Conservation (phyloP, 2,113 vertebrate species). For the Malaclemys terrapin region DNA sequence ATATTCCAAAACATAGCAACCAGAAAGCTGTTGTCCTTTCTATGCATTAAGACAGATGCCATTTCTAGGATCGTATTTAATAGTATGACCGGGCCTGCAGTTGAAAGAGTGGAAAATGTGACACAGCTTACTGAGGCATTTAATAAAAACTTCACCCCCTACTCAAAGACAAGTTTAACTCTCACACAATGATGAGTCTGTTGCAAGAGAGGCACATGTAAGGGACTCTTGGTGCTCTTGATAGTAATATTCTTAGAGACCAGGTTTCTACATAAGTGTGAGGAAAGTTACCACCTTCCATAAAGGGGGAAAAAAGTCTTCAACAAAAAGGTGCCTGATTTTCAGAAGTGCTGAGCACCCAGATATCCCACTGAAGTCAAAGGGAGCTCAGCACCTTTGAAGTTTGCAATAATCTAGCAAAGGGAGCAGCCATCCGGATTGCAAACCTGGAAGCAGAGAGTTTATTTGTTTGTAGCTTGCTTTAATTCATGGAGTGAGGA, state of each 20-base stretch:
- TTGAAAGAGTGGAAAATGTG: background rate
- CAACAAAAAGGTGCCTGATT: background rate
- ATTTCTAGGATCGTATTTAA: background rate
- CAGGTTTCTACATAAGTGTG: background rate
- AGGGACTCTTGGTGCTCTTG: background rate
- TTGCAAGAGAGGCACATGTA: background rate
- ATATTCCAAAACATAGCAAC: background rate
- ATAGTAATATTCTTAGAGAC: background rate
- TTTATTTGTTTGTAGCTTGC: background rate
- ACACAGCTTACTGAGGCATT: background rate
- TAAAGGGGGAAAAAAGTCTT: background rate
- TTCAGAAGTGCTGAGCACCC: background rate
- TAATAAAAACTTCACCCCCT: background rate
- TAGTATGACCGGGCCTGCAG: background rate
- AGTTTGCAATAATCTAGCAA: background rate
- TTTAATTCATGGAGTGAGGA: background rate
- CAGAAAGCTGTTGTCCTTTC: background rate
- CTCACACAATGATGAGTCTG: background rate
- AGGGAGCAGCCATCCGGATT: background rate
- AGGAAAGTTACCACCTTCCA: background rate
- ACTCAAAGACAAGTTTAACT: background rate
- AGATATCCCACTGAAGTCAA: background rate
- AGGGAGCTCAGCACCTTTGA: background rate
- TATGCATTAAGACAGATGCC: background rate
- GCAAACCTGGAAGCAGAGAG: background rate